Evolutionary conservation across 1,140 invertebrate species (phyloP).

Genomic region (honey bee (Apis mellifera)): Amel_HAv3.1 CM009931.2:10997001-10997500

Average conservation of each 20-base stretch:
- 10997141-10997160: no score
- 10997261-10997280: neutral
- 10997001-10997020: constrained; percentile 34
- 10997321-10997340: constrained; percentile 6
- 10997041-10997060: neutral
- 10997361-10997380: neutral
- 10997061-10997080: neutral
- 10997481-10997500: neutral
- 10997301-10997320: constrained; percentile 24
- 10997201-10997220: neutral
- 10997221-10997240: neutral
- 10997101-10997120: neutral
- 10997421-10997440: neutral
- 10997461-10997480: neutral
- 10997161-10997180: no score
- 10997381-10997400: neutral
- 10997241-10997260: neutral
- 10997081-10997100: neutral
- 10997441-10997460: neutral
- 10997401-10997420: neutral
- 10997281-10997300: neutral
- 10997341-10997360: constrained; percentile 46
- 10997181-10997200: constrained; percentile 13
- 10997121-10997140: neutral
- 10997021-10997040: neutral